Evolutionary conservation across 2,113 vertebrate genomes (phyloP), one percentile per base, ranked within the genome.

Genomic region (Eulemur macaco): DNA sequence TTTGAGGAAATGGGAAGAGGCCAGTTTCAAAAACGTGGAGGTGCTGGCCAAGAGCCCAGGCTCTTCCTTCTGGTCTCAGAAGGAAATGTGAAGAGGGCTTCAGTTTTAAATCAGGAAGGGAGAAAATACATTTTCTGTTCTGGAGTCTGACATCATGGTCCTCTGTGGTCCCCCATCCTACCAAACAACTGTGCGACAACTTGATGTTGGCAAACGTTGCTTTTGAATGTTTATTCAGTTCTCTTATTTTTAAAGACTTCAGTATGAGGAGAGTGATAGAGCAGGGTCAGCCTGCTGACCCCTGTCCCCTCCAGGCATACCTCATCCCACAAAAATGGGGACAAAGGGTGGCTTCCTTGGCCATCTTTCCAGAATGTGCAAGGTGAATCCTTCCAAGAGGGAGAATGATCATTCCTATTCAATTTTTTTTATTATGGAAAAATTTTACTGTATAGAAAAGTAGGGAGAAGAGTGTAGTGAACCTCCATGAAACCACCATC

Each of bases 31-130:
- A 90, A 84, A 58, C 60, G 2, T 60, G 69, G 58, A 93, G 50
- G 12, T 21, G n/a, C 89, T 97, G 96, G 95, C 95, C 27, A 2
- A n/a, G 37, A 93, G 96, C 93, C 95, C 74, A 54, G 63, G 86
- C 47, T 80, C 66, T 45, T 96, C 85, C 27, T 81, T 74, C 47
- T 85, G 85, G 54, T 29, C 73, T 94, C 89, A 68, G 64, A 81
- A 81, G 25, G n/a, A 88, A 88, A 69, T 60, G 73, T 52, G 78
- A 94, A 84, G 71, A 77, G 37, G 52, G 11, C 66, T 63, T 73
- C 52, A 81, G 23, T 83, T 69, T 82, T 63, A 78, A 78, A 58
- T 63, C 81, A 93, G 50, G 63, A 54, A 39, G 31, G 47, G 45
- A 31, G 42, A 8, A 25, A 34, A 81, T 63, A 11, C 8, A 9